Evolutionary conservation across 2,888 invertebrate genomes (phyloP).

Genomic region (Penaeus monodon): DNA sequence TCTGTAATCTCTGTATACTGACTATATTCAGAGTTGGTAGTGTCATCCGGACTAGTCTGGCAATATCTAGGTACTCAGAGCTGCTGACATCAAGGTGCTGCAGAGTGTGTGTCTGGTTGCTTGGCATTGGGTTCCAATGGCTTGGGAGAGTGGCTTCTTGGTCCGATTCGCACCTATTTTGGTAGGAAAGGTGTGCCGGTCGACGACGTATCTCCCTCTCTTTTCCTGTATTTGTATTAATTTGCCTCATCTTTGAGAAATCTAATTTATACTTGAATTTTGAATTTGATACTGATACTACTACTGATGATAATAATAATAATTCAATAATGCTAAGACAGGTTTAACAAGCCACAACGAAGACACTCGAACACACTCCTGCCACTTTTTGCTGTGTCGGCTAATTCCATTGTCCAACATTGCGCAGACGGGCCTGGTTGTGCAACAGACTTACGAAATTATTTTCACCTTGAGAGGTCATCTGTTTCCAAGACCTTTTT

Average conservation of each 20-base stretch:
- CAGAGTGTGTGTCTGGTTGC: conserved; percentile 32
- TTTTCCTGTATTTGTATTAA: conserved; percentile 11
- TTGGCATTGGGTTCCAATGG: conserved; percentile 33
- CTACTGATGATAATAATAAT: no score
- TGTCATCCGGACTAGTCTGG: conserved; percentile 18
- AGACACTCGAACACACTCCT: no score
- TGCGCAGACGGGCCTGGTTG: no score
- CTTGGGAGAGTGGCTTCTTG: conserved; percentile 7
- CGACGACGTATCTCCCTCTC: conserved; percentile 39
- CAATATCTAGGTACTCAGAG: conserved; percentile 30
- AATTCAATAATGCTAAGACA: no score
- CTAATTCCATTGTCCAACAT: no score
- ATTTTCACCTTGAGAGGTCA: no score
- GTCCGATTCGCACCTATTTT: background rate
- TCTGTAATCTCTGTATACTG: conserved; percentile 50
- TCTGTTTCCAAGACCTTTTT: no score
- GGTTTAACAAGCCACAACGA: no score
- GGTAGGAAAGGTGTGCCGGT: conserved; percentile 34
- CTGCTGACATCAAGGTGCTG: conserved; percentile 1
- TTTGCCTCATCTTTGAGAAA: conserved; percentile 41
- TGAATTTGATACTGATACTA: conserved; percentile 19
- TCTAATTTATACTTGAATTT: conserved; percentile 27
- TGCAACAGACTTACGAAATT: no score
- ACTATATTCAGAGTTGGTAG: conserved; percentile 19
- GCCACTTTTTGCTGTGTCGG: no score